Evolutionary conservation across 1,140 invertebrate species (phyloP), one percentile per base, ranked within the genome.

Genomic region (Lordiphosa clarofinis): DNA sequence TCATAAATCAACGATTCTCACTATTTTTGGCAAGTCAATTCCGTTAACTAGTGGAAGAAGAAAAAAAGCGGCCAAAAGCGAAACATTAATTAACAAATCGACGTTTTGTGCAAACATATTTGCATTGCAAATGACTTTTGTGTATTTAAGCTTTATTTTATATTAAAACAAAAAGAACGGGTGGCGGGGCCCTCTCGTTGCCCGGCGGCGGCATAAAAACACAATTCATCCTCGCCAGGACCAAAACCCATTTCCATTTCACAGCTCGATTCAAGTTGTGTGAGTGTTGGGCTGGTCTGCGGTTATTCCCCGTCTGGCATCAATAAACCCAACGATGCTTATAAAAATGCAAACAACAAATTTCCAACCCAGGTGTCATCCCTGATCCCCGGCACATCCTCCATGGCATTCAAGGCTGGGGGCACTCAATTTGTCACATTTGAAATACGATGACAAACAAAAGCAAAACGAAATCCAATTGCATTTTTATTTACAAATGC

Each of bases 401-500:
- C 19, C 33, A n/a, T 2, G 52, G 49, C 43, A 49, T 46, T 60
- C 53, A 48, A 63, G 38, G 44, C 42, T 50, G 35, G 35, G 44
- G 59, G 75, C 73, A 78, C 76, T 81, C 76, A 81, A 81, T 81
- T 81, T 81, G 76, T 81, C 76, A 81, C 76, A 81, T 81, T 81
- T 81, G 76, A 82, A 81, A 81, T 82, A 82, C 76, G 76, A 73
- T 50, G 72, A 73, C 72, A 59, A 56, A 69, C 63, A 71, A 39
- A 71, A 44, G 42, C 49, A 56, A 58, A 67, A 66, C 79, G 48
- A 86, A 86, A 86, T 81, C 60, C 61, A 86, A 86, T 86, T 86
- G 74, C 74, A 86, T 86, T 86, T 86, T 86, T 86, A 86, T 86
- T 86, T 86, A 55, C 79, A 81, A 86, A 86, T 72, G 82, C 71